phyloP scores from a whole-genome alignment of 2,888 invertebrate species.

The Drymonia ruficornis region DNA sequence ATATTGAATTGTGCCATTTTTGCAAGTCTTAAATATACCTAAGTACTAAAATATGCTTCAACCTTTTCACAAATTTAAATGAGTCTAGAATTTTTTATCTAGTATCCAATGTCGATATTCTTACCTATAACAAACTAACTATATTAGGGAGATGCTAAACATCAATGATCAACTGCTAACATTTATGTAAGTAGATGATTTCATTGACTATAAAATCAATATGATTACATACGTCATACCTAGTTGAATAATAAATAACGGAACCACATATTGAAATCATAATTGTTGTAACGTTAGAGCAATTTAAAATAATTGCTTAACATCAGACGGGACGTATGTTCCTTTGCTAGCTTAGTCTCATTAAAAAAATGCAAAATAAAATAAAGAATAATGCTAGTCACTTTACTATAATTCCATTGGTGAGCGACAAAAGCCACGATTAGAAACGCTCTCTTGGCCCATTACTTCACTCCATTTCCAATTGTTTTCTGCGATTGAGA shows the following conservation, averaged over 20 bases:
- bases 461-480: slow-evolving; percentile 4
- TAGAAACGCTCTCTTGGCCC: slow-evolving; percentile 4
- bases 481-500: slow-evolving; percentile 19
- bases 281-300: neutral
- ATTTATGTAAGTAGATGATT: slow-evolving; percentile 30
- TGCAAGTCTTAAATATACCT: too few relatives aligned
- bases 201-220: slow-evolving; percentile 18
- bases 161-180: too few relatives aligned
- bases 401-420: neutral
- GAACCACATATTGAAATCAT: neutral
- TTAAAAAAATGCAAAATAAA: neutral
- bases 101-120: too few relatives aligned
- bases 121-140: neutral
- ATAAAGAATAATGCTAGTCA: neutral
- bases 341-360: too few relatives aligned
- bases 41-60: too few relatives aligned
- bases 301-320: too few relatives aligned
- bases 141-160: slow-evolving; percentile 16
- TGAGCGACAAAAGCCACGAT: neutral
- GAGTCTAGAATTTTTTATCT: too few relatives aligned
- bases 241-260: neutral
- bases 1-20: too few relatives aligned
- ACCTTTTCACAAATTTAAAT: too few relatives aligned
- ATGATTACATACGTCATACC: neutral
- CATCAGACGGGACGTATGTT: too few relatives aligned